Evolutionary conservation across 2,113 vertebrate species (phyloP), one percentile per base, ranked within the genome.

Genomic region (Hemiprocne comata): DNA sequence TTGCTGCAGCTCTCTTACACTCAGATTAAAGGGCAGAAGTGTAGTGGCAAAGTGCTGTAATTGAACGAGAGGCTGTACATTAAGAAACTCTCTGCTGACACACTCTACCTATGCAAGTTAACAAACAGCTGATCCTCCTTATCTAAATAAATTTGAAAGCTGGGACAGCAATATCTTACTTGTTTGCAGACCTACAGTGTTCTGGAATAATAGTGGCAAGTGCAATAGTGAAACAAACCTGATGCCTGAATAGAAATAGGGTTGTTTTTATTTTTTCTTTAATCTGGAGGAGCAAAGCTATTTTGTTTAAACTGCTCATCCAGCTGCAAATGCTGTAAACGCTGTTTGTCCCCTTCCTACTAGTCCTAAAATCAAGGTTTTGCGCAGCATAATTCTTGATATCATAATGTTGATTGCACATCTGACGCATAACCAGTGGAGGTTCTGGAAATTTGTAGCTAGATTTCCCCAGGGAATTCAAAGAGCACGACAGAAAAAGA

Each of bases 91-190:
- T 91, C 48, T 1, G 1, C 50, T 87, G 80, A 75, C 65, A 95
- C 19, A 85, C 46, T 33, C 58, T 54, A 74, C 54, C 75, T 57
- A 17, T 29, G 55, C 1, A 4, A 89, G 57, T 78, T 85, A 75
- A 42, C 42, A n/a, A 88, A 92, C 69, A 87, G 65, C 86, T 94
- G 88, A 93, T 88, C 33, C 40, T 83, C 71, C 78, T 72, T 82
- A 54, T 31, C 71, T 79, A 92, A 94, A 93, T 80, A 93, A 77
- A 90, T 90, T 46, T 38, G 3, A 60, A 77, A n/a, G 21, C 51
- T 86, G 55, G 9, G 64, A 92, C 58, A 83, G 46, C 24, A 88
- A 87, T 28, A 46, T 57, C 55, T 73, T 76, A 66, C 28, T 80
- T 93, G 21, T 89, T 69, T 89, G 72, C 53, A 65, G 79, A 26